A percentile compares a stretch with the other conserved stretches of the same genome.
phyloP scores from a whole-genome alignment of 2,888 invertebrate species.

The Polymixis flavicincta region DNA sequence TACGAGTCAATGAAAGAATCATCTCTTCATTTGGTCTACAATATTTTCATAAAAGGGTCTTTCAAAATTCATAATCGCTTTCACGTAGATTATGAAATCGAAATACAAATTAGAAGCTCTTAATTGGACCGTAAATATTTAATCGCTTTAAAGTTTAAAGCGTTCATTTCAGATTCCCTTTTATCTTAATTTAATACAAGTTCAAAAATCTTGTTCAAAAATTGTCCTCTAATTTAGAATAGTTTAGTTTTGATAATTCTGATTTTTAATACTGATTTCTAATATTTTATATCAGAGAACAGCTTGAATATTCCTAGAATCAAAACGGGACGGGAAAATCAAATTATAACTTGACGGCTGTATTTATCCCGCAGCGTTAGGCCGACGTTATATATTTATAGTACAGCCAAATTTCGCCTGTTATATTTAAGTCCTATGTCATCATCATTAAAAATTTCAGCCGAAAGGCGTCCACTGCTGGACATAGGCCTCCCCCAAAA shows the following conservation, averaged over 20 bases:
- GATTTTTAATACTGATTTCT: conserved; percentile 5
- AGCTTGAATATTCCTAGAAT: conserved; percentile 1
- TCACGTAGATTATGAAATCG: neutral
- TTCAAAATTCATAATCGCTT: neutral
- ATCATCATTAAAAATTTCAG: no score
- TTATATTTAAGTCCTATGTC: neutral
- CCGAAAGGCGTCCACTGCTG: no score
- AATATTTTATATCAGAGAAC: neutral
- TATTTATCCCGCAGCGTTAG: neutral
- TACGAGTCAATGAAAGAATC: no score
- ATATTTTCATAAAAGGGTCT: neutral
- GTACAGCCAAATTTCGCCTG: neutral
- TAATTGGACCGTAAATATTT: conserved; percentile 1
- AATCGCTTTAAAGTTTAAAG: neutral
- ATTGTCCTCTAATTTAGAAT: no score
- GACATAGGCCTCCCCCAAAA: no score
- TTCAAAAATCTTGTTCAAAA: no score
- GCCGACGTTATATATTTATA: neutral
- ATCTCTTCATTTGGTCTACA: no score
- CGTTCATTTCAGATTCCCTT: conserved; percentile 14
- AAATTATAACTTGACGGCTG: neutral
- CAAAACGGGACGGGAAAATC: neutral
- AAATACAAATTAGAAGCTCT: neutral
- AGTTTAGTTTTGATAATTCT: neutral
- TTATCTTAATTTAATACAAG: neutral